Conservation (phyloP, 1,140 invertebrate species). For the Agraylea sexmaculata region DNA sequence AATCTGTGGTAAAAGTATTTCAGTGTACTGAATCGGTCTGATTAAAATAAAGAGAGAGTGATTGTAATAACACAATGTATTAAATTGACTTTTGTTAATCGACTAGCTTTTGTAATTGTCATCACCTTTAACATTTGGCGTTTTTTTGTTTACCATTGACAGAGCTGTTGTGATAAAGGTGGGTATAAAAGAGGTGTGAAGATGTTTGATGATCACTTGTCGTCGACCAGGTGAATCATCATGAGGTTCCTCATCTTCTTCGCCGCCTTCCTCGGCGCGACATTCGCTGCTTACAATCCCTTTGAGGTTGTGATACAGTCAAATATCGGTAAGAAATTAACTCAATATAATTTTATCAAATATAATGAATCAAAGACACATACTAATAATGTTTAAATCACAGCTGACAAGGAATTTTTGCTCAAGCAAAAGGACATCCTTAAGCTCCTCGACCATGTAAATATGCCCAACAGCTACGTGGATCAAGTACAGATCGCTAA, state of each 20-base stretch:
- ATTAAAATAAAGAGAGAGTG: no score
- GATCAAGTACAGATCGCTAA: conserved; percentile 29
- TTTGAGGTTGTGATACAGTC: not conserved
- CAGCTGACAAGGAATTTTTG: conserved; percentile 23
- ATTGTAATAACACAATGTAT: no score
- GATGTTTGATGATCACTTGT: conserved; percentile 26
- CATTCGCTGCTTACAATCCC: conserved; percentile 11
- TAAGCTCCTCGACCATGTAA: conserved; percentile 25
- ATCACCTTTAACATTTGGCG: not conserved
- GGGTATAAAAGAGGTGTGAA: conserved; percentile 18
- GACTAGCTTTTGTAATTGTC: not conserved
- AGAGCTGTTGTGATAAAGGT: not conserved
- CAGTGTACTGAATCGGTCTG: no score
- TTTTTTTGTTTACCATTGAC: not conserved
- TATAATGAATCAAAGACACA: not conserved
- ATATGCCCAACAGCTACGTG: conserved; percentile 23
- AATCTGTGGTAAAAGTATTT: no score
- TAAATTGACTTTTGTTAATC: not conserved
- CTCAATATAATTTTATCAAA: not conserved
- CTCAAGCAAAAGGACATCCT: conserved; percentile 27
- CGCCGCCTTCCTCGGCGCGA: not conserved
- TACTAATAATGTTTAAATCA: conserved; percentile 24
- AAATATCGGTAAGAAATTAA: not conserved
- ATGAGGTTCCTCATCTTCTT: conserved; percentile 4
- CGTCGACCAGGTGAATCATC: conserved; percentile 23